Conservation (phyloP, 2,888 invertebrate genomes). For the Athalia rosae region DNA sequence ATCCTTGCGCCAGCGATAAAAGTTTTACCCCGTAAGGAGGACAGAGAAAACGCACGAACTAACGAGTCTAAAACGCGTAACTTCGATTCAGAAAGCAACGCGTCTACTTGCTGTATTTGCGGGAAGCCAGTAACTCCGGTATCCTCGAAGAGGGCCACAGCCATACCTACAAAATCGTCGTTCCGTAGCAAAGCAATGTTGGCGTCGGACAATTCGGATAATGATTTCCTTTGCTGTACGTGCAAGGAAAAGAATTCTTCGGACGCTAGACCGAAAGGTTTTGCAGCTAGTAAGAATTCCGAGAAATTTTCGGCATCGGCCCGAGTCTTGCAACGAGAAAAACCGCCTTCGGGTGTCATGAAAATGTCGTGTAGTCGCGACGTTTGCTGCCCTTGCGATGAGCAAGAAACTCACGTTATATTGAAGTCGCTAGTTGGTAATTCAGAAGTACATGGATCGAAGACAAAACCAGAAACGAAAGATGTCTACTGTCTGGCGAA, state of each 20-base stretch:
- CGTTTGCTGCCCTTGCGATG: conserved; percentile 28
- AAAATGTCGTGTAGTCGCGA: conserved; percentile 36
- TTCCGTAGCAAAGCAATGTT: not conserved
- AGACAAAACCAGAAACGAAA: conserved; percentile 50
- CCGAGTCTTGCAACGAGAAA: not conserved
- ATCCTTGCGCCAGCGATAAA: conserved; percentile 34
- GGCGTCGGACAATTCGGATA: conserved; percentile 1
- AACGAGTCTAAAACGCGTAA: not conserved
- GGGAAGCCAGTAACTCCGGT: conserved; percentile 47
- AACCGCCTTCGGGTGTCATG: conserved; percentile 17
- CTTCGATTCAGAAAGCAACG: conserved; percentile 23
- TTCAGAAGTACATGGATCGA: not conserved
- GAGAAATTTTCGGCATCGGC: not conserved
- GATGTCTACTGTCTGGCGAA: conserved; percentile 58
- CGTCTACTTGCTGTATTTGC: conserved; percentile 47
- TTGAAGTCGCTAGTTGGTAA: conserved; percentile 8
- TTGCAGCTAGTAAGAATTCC: not conserved
- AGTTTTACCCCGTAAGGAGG: not conserved
- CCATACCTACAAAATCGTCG: conserved; percentile 26
- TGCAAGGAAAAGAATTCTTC: conserved; percentile 6
- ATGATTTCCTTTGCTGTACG: conserved; percentile 29
- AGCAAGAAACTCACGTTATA: conserved; percentile 7
- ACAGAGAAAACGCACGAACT: not conserved
- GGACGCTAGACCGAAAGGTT: not conserved
- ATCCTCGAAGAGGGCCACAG: conserved; percentile 10